A percentile compares a stretch with the other conserved stretches of the same genome.
phyloP scores from a whole-genome alignment of 2,797 vertebrate genomes.

The Scolopax rusticola region DNA sequence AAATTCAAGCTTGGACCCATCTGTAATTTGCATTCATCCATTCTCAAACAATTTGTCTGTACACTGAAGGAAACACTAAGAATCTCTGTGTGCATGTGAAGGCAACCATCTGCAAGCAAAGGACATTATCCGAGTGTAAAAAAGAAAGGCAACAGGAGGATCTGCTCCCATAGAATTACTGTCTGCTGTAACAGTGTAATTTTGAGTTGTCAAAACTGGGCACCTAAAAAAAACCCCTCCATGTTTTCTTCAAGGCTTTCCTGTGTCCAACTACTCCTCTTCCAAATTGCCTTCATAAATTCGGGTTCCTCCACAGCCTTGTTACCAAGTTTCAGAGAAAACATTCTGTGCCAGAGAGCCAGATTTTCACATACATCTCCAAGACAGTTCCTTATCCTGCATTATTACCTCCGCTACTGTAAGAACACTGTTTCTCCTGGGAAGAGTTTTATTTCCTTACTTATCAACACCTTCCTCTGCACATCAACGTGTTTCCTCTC shows the following conservation, averaged over 20 bases:
- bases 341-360: constrained; percentile 37
- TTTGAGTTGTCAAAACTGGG: neutral
- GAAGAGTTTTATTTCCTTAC: constrained; percentile 41
- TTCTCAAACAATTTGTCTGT: neutral
- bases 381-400: constrained; percentile 26
- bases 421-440: constrained; percentile 21
- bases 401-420: constrained; percentile 15
- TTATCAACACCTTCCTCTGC: constrained; percentile 50
- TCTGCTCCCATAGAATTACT: neutral
- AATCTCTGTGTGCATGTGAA: neutral
- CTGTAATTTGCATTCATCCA: neutral
- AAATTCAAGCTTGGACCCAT: neutral
- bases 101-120: constrained; percentile 7
- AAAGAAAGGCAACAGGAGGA: neutral
- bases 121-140: neutral
- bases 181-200: neutral
- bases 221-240: neutral
- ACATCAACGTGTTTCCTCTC: neutral
- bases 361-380: constrained; percentile 34
- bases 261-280: neutral
- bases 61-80: neutral
- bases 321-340: constrained; percentile 33
- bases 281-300: constrained; percentile 3
- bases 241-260: neutral
- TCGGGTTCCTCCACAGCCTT: constrained; percentile 25